phyloP scores from a whole-genome alignment of 2,113 vertebrate genomes.

The Urocynchramus pylzowi region DNA sequence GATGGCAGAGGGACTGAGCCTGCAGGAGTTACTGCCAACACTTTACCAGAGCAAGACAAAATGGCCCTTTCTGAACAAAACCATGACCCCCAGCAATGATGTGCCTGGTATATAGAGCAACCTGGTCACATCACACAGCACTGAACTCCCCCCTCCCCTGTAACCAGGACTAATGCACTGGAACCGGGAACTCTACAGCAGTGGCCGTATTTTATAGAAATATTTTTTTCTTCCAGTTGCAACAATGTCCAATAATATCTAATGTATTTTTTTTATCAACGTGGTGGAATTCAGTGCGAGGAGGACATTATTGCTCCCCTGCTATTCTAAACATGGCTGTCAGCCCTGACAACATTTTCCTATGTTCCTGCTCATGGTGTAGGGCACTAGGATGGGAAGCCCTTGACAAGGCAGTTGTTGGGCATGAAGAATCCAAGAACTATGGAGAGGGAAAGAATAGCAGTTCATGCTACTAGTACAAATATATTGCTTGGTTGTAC shows the following conservation, averaged over 20 bases:
- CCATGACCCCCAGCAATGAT: background rate
- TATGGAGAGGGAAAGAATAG: fast-evolving
- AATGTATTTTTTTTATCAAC: background rate
- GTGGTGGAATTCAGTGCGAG: background rate
- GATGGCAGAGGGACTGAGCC: background rate
- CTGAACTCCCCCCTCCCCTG: fast-evolving
- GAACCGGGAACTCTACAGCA: background rate
- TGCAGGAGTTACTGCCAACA: background rate
- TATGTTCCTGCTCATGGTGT: background rate
- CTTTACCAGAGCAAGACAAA: background rate
- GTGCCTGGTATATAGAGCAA: background rate
- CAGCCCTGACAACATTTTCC: background rate
- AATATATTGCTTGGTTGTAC: background rate
- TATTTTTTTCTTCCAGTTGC: background rate
- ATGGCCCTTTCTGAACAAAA: background rate
- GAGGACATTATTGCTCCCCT: background rate
- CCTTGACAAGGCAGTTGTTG: background rate
- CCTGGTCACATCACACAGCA: background rate
- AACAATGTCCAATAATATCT: background rate
- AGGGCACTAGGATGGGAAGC: background rate
- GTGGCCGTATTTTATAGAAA: background rate
- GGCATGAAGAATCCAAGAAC: background rate
- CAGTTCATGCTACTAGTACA: background rate
- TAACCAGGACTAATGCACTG: background rate
- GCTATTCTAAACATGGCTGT: background rate